Conservation (phyloP, 2,113 vertebrate species). For the Phylloscopus trochilus region DNA sequence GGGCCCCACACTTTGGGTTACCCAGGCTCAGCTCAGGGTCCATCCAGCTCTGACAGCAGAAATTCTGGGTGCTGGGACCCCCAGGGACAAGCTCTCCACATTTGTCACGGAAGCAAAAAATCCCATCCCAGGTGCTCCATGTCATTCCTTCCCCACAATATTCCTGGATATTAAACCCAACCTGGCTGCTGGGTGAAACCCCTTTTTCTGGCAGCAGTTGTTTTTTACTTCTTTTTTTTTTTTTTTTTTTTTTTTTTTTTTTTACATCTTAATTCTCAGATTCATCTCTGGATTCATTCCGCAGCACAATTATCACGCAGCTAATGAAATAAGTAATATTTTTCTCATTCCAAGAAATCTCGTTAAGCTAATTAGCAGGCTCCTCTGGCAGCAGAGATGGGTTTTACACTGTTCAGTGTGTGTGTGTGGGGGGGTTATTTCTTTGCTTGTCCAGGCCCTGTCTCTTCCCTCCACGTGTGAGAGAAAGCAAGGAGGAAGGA, state of each 20-base stretch:
- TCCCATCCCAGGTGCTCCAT: neutral
- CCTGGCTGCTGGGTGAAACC: neutral
- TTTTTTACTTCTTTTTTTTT: neutral
- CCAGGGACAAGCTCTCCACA: neutral
- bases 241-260: neutral
- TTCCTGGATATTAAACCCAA: neutral
- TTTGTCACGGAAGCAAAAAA: neutral
- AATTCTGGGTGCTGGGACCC: neutral
- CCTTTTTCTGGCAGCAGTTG: neutral
- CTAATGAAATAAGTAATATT: constrained; percentile 67
- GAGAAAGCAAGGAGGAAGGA: too few relatives aligned
- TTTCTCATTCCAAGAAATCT: constrained; percentile 59
- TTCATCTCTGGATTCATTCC: constrained; percentile 1
- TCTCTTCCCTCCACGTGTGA: neutral
- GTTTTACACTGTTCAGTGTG: neutral
- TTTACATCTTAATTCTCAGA: neutral
- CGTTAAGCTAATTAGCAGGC: constrained; percentile 49
- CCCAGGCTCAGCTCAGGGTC: neutral
- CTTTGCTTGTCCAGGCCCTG: neutral
- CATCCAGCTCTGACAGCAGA: neutral
- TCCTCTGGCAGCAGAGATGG: constrained; percentile 16
- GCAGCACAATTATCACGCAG: constrained; percentile 26
- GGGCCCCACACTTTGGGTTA: neutral
- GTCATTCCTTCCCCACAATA: neutral
- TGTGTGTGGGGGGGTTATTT: neutral